phyloP scores from a whole-genome alignment of 2,797 vertebrate species.

The Lagorchestes hirsutus region DNA sequence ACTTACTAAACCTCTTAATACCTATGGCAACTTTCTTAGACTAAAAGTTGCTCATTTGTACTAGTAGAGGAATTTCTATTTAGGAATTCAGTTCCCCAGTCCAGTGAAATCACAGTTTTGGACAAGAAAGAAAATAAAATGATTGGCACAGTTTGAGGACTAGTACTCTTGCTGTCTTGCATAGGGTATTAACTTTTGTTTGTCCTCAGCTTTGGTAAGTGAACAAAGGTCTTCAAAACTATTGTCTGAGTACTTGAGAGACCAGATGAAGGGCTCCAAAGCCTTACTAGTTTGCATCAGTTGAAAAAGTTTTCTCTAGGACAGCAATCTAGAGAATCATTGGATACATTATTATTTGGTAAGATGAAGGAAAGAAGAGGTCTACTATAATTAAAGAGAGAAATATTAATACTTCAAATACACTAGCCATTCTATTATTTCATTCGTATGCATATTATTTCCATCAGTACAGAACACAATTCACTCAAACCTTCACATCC shows the following conservation, averaged over 20 bases:
- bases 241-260: neutral
- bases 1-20: neutral
- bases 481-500: neutral
- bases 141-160: neutral
- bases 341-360: neutral
- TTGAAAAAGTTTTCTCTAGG: neutral
- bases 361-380: neutral
- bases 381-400: neutral
- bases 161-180: neutral
- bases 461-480: neutral
- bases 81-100: neutral
- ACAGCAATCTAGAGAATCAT: neutral
- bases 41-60: neutral
- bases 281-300: neutral
- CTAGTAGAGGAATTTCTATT: neutral
- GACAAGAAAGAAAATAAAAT: neutral
- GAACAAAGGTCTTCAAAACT: neutral
- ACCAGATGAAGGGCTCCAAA: neutral
- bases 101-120: neutral
- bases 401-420: neutral
- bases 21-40: neutral
- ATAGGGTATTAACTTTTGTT: neutral
- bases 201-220: neutral
- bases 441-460: neutral
- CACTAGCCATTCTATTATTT: neutral